Percentiles rank a stretch among this genome's conserved stretches.
These are phyloP conservation scores for Campylomormyrus numenius DNA, from an alignment of 2,113 vertebrate species.

Conservation along the genomic window DNA sequence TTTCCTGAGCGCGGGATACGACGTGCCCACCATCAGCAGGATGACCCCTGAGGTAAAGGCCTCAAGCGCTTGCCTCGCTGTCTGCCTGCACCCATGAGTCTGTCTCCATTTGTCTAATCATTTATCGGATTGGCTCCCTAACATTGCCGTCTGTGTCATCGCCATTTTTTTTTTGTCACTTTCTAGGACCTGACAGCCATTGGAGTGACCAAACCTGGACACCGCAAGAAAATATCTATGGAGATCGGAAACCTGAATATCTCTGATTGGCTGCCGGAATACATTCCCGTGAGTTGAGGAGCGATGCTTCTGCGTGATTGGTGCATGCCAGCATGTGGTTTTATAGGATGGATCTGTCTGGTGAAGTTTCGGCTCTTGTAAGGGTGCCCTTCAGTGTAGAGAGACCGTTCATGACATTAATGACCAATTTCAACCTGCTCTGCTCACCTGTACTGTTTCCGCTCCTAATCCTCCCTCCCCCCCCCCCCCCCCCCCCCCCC, in stretches of 20 bases:
- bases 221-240: slow-evolving; percentile 88
- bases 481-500: no score
- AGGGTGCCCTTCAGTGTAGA: neutral
- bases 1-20: slow-evolving; percentile 83
- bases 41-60: slow-evolving; percentile 86
- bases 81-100: neutral
- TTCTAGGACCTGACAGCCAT: slow-evolving; percentile 88
- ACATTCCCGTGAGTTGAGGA: slow-evolving; percentile 72
- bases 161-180: neutral
- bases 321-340: neutral
- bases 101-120: neutral
- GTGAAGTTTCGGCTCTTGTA: neutral
- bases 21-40: slow-evolving; percentile 89
- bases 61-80: neutral
- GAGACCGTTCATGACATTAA: neutral
- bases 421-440: no score
- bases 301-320: neutral
- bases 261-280: slow-evolving; percentile 85
- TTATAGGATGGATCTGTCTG: neutral
- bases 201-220: slow-evolving; percentile 89
- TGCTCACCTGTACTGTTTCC: neutral
- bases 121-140: neutral
- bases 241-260: slow-evolving; percentile 88
- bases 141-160: neutral
- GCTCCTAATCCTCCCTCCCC: neutral